Percentiles rank a stretch among this genome's conserved stretches.
These are phyloP conservation scores for Gastrophryne carolinensis DNA, from an alignment of 2,797 vertebrate species.

Conservation along the genomic window DNA sequence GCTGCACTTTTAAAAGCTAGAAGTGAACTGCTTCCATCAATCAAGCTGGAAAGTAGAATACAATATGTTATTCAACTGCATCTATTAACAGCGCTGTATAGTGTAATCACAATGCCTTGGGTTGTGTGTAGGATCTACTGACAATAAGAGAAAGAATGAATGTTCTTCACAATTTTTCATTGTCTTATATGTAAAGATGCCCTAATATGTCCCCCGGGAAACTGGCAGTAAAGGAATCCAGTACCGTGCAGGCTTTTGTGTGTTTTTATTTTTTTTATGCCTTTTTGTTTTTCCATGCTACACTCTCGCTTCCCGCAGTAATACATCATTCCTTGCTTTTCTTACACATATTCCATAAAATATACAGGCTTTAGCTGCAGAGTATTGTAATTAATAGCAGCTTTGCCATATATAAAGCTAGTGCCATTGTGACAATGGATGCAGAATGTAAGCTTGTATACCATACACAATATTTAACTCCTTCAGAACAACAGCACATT, in stretches of 20 bases:
- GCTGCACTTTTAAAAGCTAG: constrained; percentile 15
- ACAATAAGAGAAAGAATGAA: constrained; percentile 12
- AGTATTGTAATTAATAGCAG: background rate
- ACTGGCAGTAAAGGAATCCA: constrained; percentile 10
- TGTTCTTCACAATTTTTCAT: constrained; percentile 20
- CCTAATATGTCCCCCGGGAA: constrained; percentile 35
- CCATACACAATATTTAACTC: no score
- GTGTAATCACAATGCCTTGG: constrained; percentile 11
- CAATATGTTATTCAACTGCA: constrained; percentile 12
- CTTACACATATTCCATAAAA: background rate
- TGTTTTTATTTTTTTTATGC: background rate
- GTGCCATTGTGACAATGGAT: background rate
- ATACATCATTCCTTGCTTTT: background rate
- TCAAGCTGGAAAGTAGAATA: constrained; percentile 20
- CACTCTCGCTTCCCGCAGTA: background rate
- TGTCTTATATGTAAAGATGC: constrained; percentile 25
- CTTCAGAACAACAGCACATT: no score
- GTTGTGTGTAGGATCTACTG: background rate
- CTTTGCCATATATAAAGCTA: background rate
- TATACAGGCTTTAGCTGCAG: background rate
- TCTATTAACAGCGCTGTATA: constrained; percentile 28
- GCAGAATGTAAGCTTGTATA: background rate
- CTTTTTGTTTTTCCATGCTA: background rate
- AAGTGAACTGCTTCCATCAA: constrained; percentile 12
- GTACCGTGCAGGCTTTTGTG: constrained; percentile 13